These are phyloP conservation scores for Sorex maritimensis DNA, from an alignment of 2,797 vertebrate species.

Conservation along the genomic window DNA sequence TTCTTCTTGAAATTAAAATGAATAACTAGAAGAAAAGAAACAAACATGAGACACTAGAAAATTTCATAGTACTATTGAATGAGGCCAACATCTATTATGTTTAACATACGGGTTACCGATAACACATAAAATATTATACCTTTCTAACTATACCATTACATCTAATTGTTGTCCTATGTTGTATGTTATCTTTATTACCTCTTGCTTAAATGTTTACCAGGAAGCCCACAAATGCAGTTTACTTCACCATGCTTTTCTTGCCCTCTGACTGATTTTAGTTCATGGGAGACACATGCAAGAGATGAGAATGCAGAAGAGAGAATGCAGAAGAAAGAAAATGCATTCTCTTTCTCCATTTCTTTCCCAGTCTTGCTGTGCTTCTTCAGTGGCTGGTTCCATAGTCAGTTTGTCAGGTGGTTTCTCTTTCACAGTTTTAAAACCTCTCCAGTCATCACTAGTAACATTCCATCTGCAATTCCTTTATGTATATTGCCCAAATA, in stretches of 20 bases:
- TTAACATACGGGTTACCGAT: conserved; percentile 18
- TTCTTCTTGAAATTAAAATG: conserved; percentile 36
- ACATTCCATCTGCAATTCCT: not conserved
- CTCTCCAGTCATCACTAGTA: not conserved
- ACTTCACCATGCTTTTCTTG: not conserved
- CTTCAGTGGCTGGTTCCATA: not conserved
- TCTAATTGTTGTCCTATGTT: not conserved
- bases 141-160: not conserved
- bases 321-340: not conserved
- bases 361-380: not conserved
- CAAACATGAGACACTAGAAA: conserved; percentile 19
- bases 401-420: not conserved
- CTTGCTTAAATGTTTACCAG: not conserved
- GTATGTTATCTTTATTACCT: not conserved
- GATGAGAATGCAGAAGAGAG: not conserved
- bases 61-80: conserved; percentile 17
- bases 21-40: conserved; percentile 17
- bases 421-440: not conserved
- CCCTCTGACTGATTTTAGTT: not conserved
- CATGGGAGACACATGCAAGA: not conserved
- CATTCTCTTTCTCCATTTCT: too few relatives aligned
- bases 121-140: not conserved
- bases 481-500: not conserved
- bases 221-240: not conserved
- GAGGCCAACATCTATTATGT: not conserved